These are phyloP conservation scores for Stichodactyla mertensii DNA, from an alignment of 64 coral and sea anemone species.

Conservation along the genomic window DNA sequence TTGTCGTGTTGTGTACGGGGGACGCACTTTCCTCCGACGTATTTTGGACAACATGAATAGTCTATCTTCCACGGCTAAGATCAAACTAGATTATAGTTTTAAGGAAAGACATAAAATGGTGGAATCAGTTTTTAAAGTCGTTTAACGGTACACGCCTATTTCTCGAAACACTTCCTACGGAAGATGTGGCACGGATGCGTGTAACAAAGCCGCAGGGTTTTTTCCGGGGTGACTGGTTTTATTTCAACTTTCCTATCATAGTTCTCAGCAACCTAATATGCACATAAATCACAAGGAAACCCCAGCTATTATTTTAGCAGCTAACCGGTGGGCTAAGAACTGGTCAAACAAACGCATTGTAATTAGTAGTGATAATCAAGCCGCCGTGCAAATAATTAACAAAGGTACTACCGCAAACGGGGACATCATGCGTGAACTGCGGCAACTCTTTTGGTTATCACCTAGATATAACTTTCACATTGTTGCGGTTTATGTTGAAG, in stretches of 20 bases:
- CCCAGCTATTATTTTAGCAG: conserved; percentile 13
- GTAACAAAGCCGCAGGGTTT: background rate
- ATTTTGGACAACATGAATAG: conserved; percentile 30
- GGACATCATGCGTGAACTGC: too few species aligned
- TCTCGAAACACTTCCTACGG: background rate
- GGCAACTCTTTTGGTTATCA: too few species aligned
- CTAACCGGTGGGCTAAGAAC: conserved; percentile 9
- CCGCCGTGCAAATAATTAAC: conserved; percentile 38
- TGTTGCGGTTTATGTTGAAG: too few species aligned
- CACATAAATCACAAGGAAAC: conserved; percentile 48
- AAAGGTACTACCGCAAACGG: too few species aligned
- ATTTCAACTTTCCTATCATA: background rate
- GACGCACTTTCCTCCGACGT: conserved; percentile 48
- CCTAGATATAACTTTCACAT: too few species aligned
- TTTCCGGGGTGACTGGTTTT: conserved; percentile 7
- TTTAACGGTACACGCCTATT: conserved; percentile 50
- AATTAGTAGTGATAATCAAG: conserved; percentile 38
- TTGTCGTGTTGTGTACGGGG: conserved; percentile 28
- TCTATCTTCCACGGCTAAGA: background rate
- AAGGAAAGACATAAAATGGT: conserved; percentile 26
- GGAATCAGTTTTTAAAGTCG: conserved; percentile 1
- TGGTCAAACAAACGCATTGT: conserved; percentile 28
- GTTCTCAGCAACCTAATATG: background rate
- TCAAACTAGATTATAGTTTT: conserved; percentile 10
- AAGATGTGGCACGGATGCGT: conserved; percentile 33